phyloP scores from a whole-genome alignment of 64 coral and sea anemone genomes.

The Acropora yongei region DNA sequence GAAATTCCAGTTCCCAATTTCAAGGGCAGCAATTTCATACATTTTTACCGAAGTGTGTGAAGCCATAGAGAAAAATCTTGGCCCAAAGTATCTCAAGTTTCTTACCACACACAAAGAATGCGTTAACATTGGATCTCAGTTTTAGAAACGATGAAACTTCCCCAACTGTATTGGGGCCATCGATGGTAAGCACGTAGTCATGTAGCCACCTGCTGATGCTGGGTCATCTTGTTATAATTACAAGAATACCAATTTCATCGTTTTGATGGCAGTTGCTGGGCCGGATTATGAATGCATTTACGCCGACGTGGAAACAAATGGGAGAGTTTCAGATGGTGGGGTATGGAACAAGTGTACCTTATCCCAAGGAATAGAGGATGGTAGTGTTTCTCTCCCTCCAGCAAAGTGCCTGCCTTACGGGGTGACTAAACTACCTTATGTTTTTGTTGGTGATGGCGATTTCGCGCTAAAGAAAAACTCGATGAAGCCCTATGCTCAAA shows the following conservation, averaged over 20 bases:
- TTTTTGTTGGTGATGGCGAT: slow-evolving; percentile 48
- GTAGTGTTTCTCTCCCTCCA: slow-evolving; percentile 24
- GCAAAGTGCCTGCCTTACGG: slow-evolving; percentile 22
- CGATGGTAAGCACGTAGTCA: slow-evolving; percentile 23
- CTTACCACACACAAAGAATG: not conserved
- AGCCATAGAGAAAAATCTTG: slow-evolving; percentile 2
- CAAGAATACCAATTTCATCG: slow-evolving; percentile 10
- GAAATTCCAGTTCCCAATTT: not conserved
- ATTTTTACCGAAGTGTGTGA: slow-evolving; percentile 1
- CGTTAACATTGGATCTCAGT: not conserved
- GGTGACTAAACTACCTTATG: slow-evolving; percentile 14
- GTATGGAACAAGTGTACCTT: slow-evolving; percentile 36
- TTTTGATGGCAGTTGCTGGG: slow-evolving; percentile 22
- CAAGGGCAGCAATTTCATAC: not conserved
- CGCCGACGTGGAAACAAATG: not conserved
- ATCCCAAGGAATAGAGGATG: slow-evolving; percentile 15
- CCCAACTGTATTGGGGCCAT: slow-evolving; percentile 23
- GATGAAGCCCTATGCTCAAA: slow-evolving; percentile 29
- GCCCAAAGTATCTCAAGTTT: slow-evolving; percentile 20
- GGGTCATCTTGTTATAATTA: slow-evolving; percentile 22
- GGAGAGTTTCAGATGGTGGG: slow-evolving; percentile 26
- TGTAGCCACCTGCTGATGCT: not conserved
- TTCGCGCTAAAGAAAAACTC: not conserved
- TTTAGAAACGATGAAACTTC: slow-evolving; percentile 15
- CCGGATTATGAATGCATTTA: slow-evolving; percentile 8